phyloP scores from a whole-genome alignment of 2,888 invertebrate species.

The Amphipyra tragopoginis region DNA sequence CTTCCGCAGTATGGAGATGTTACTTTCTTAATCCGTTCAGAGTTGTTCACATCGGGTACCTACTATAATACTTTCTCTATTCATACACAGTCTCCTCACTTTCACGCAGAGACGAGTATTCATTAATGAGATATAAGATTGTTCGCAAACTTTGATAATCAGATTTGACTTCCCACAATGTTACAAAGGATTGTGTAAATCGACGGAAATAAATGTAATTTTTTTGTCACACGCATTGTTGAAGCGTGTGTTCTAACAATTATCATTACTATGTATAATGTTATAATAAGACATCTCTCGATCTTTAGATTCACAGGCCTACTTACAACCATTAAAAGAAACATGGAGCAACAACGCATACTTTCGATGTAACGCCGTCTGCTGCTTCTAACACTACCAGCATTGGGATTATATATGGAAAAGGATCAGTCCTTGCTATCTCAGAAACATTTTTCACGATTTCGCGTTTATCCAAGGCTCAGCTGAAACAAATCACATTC shows the following conservation, averaged over 20 bases:
- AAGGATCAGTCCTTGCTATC: not conserved
- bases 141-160: conserved; percentile 76
- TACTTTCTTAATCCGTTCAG: conserved; percentile 76
- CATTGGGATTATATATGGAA: not conserved
- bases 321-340: conserved; percentile 17
- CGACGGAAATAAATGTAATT: conserved; percentile 60
- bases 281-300: conserved; percentile 49
- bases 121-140: conserved; percentile 78
- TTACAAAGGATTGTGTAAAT: conserved; percentile 71
- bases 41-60: conserved; percentile 64
- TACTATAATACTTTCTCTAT: conserved; percentile 83
- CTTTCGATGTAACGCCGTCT: conserved; percentile 16
- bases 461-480: conserved; percentile 3
- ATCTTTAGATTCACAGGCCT: conserved; percentile 39
- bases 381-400: no score
- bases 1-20: conserved; percentile 65
- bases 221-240: conserved; percentile 55
- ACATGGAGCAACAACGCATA: conserved; percentile 3
- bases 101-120: conserved; percentile 75
- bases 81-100: conserved; percentile 81
- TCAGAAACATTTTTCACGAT: conserved; percentile 2
- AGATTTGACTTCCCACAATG: conserved; percentile 70
- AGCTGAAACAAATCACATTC: conserved; percentile 11
- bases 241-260: conserved; percentile 53
- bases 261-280: conserved; percentile 48